Evolutionary conservation across 2,113 vertebrate species (phyloP).

Genomic region (Chaetops frenatus): DNA sequence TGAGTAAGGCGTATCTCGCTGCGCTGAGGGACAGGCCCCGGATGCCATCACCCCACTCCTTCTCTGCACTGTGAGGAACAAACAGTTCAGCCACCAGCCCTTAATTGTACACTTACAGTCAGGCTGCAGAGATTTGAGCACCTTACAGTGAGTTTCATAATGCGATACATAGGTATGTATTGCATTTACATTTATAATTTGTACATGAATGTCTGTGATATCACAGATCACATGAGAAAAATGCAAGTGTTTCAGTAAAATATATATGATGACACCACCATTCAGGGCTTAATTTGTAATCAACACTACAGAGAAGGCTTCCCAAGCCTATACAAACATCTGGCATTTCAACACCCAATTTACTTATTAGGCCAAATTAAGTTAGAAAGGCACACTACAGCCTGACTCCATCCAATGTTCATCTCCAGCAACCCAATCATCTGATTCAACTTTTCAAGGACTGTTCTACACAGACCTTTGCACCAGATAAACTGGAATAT

Average conservation of each 20-base stretch:
- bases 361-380: background rate
- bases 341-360: background rate
- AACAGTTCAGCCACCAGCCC: background rate
- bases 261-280: background rate
- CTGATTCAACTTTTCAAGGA: background rate
- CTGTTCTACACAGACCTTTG: background rate
- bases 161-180: background rate
- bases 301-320: background rate
- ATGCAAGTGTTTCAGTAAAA: background rate
- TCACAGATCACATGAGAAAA: background rate
- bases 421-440: background rate
- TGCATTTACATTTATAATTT: rapidly evolving
- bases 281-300: background rate
- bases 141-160: background rate
- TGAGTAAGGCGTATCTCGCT: constrained; percentile 87
- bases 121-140: background rate
- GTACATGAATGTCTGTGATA: too few relatives aligned
- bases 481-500: background rate
- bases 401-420: background rate
- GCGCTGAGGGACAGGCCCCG: constrained; percentile 94
- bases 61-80: constrained; percentile 80
- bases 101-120: background rate
- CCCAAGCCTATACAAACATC: background rate
- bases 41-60: constrained; percentile 98
- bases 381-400: background rate